Evolutionary conservation across 2,888 invertebrate species (phyloP).

Genomic region (Morpho helenor): DNA sequence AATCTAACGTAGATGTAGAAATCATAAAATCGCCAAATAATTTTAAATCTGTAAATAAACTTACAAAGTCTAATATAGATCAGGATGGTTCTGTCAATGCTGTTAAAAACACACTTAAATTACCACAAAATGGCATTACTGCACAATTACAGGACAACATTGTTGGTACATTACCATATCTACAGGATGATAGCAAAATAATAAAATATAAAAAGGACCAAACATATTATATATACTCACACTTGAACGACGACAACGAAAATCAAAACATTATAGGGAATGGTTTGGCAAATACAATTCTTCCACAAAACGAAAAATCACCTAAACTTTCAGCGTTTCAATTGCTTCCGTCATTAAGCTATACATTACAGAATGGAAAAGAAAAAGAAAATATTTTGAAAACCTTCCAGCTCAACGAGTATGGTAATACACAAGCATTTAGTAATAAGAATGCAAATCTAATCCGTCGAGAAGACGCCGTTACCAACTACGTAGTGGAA

Average conservation of each 20-base stretch:
- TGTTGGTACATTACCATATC: constrained; percentile 63
- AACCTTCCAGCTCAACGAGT: constrained; percentile 53
- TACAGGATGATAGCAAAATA: constrained; percentile 54
- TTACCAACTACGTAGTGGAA: constrained; percentile 44
- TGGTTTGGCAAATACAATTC: constrained; percentile 5
- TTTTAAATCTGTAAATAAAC: constrained; percentile 2
- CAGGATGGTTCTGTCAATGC: constrained; percentile 39
- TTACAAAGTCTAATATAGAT: constrained; percentile 37
- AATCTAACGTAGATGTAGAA: constrained; percentile 46
- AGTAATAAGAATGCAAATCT: constrained; percentile 32
- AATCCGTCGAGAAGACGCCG: constrained; percentile 32
- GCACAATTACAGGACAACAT: constrained; percentile 67
- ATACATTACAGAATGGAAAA: constrained; percentile 55
- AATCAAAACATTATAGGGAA: constrained; percentile 3
- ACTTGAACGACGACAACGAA: constrained; percentile 40
- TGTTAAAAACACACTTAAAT: constrained; percentile 42
- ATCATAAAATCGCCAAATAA: constrained; percentile 43
- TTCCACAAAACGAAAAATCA: constrained; percentile 10
- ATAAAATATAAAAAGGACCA: constrained; percentile 66
- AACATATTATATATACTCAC: constrained; percentile 60
- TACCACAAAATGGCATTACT: constrained; percentile 54
- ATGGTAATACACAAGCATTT: constrained; percentile 42
- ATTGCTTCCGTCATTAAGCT: constrained; percentile 60
- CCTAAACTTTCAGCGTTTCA: constrained; percentile 45
- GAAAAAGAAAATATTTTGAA: constrained; percentile 57